A percentile compares a stretch with the other conserved stretches of the same genome.
These are phyloP conservation scores for Gonioctena quinquepunctata DNA, from an alignment of 1,140 invertebrate genomes.

Conservation along the genomic window DNA sequence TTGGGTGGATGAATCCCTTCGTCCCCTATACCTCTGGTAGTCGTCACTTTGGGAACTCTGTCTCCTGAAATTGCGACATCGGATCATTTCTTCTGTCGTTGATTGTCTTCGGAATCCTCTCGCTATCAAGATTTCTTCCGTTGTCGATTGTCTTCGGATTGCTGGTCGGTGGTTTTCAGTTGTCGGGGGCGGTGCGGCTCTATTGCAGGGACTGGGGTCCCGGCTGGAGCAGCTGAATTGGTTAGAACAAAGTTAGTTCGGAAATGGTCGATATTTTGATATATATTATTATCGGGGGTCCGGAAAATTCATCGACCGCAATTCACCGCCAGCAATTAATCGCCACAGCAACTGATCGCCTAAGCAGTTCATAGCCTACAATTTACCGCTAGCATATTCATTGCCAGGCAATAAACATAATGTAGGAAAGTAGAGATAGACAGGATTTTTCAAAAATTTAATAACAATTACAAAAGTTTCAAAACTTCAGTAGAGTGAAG, in stretches of 20 bases:
- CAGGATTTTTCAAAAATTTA: no score
- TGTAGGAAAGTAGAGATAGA: no score
- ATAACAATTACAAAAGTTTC: no score
- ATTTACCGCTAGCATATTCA: no score
- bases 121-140: slow-evolving; percentile 88
- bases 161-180: slow-evolving; percentile 66
- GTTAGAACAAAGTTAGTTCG: neutral
- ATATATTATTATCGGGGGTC: no score
- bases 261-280: neutral
- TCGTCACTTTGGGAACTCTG: slow-evolving; percentile 81
- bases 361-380: no score
- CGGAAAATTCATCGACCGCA: no score
- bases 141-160: slow-evolving; percentile 84
- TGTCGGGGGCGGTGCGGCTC: slow-evolving; percentile 53
- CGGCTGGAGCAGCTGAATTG: slow-evolving; percentile 70
- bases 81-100: slow-evolving; percentile 90
- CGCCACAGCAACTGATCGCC: no score
- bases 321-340: no score
- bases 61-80: slow-evolving; percentile 83
- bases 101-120: slow-evolving; percentile 86
- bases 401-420: no score
- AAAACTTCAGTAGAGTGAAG: no score
- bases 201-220: slow-evolving; percentile 74
- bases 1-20: slow-evolving; percentile 85
- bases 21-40: slow-evolving; percentile 73